Evolutionary conservation across 2,888 invertebrate genomes (phyloP).

Genomic region (Lomographa bimaculata): DNA sequence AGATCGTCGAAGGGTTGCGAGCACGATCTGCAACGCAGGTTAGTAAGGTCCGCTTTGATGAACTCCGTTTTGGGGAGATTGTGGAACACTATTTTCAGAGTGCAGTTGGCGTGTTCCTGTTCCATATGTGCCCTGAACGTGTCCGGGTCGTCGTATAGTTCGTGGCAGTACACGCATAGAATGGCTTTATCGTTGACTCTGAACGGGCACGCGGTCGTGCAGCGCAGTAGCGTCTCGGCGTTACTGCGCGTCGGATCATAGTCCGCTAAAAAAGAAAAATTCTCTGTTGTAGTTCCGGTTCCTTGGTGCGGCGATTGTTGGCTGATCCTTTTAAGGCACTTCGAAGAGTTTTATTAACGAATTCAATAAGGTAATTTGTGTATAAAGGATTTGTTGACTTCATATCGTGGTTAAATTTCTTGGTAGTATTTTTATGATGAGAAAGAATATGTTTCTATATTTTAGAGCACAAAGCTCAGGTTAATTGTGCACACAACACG

Average conservation of each 20-base stretch:
- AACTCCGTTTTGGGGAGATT: slow-evolving; percentile 68
- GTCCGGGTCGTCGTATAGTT: slow-evolving; percentile 63
- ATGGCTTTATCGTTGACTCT: slow-evolving; percentile 71
- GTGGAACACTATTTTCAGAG: slow-evolving; percentile 62
- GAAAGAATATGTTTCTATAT: too few species aligned
- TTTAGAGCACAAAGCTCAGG: slow-evolving; percentile 20
- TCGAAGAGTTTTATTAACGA: too few species aligned
- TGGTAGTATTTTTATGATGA: too few species aligned
- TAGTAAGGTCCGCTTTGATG: slow-evolving; percentile 66
- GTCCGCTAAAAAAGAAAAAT: slow-evolving; percentile 74
- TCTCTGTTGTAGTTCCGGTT: slow-evolving; percentile 35
- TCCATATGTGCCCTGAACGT: slow-evolving; percentile 63
- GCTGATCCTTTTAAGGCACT: slow-evolving; percentile 1
- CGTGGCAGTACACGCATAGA: slow-evolving; percentile 74
- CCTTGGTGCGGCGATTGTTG: slow-evolving; percentile 11
- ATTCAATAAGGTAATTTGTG: too few species aligned
- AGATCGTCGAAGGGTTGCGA: slow-evolving; percentile 40
- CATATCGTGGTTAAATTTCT: too few species aligned
- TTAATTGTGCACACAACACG: slow-evolving; percentile 9
- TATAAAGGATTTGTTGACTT: too few species aligned
- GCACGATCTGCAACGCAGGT: slow-evolving; percentile 61
- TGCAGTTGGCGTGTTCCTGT: slow-evolving; percentile 60
- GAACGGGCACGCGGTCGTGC: slow-evolving; percentile 74
- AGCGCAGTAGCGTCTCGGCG: slow-evolving; percentile 64
- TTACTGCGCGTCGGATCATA: slow-evolving; percentile 68